phyloP scores from a whole-genome alignment of 2,888 invertebrate genomes.

The Pristionchus fissidentatus region DNA sequence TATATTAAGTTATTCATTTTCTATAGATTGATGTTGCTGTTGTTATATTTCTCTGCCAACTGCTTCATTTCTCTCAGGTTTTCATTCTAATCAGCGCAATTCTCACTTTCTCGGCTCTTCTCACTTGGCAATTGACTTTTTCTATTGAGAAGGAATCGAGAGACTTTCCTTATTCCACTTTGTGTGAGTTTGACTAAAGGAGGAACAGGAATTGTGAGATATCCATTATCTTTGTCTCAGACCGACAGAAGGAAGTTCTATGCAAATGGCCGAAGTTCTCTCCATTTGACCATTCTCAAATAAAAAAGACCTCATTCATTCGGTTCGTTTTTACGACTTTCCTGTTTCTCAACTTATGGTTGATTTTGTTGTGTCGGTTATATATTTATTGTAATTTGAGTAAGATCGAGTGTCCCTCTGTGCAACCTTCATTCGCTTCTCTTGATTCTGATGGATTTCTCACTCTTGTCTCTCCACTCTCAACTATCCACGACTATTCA shows the following conservation, averaged over 20 bases:
- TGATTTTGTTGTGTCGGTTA: neutral
- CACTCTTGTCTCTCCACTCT: conserved; percentile 26
- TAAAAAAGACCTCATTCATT: neutral
- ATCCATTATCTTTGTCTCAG: neutral
- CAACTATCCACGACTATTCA: conserved; percentile 18
- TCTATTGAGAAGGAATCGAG: neutral
- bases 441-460: conserved; percentile 24
- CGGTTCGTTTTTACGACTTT: neutral
- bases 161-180: neutral
- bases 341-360: neutral
- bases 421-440: conserved; percentile 37
- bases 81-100: neutral
- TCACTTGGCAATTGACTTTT: conserved; percentile 19
- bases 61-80: neutral
- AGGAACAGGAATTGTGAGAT: neutral
- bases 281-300: conserved; percentile 10
- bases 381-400: neutral
- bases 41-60: neutral
- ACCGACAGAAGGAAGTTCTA: neutral
- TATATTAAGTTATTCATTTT: neutral
- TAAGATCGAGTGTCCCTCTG: conserved; percentile 32
- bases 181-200: neutral
- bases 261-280: conserved; percentile 43
- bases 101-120: conserved; percentile 16
- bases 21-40: neutral